Evolutionary conservation across 2,113 vertebrate genomes (phyloP).

Genomic region (Tretioscincus oriximinensis): DNA sequence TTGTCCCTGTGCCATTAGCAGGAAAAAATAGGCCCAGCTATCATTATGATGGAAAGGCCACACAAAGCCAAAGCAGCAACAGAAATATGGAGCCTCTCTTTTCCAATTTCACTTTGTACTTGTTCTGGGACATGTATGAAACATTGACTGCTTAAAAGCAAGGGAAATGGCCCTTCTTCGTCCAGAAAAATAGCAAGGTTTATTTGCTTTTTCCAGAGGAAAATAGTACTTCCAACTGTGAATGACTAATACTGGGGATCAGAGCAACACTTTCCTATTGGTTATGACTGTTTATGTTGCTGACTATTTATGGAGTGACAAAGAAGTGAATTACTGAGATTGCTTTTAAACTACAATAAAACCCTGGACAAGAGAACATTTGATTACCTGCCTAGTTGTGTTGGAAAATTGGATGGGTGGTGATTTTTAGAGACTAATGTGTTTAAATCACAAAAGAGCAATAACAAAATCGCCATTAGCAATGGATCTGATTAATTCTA

Average conservation of each 20-base stretch:
- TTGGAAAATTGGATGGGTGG: conserved; percentile 16
- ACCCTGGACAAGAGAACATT: conserved; percentile 15
- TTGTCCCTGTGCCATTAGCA: background rate
- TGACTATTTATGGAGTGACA: conserved; percentile 41
- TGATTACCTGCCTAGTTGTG: conserved; percentile 27
- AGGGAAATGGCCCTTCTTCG: conserved; percentile 18
- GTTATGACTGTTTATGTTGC: conserved; percentile 41
- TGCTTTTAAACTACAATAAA: conserved; percentile 41
- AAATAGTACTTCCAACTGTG: conserved; percentile 21
- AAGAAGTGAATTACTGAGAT: conserved; percentile 33
- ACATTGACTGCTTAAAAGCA: background rate
- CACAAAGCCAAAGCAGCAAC: background rate
- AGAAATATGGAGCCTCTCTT: conserved; percentile 28
- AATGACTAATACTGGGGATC: conserved; percentile 34
- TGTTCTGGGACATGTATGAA: conserved; percentile 18
- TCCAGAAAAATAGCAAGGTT: conserved; percentile 20
- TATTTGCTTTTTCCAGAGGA: background rate
- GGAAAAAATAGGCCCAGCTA: background rate
- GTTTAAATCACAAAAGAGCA: conserved; percentile 16
- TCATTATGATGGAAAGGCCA: background rate
- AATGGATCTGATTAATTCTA: conserved; percentile 20
- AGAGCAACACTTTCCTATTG: conserved; percentile 33
- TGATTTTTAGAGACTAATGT: conserved; percentile 11
- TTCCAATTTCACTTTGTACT: conserved; percentile 32
- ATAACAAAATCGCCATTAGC: conserved; percentile 6